Conservation (phyloP, 2,113 vertebrate genomes). For the Bos taurus region DNA sequence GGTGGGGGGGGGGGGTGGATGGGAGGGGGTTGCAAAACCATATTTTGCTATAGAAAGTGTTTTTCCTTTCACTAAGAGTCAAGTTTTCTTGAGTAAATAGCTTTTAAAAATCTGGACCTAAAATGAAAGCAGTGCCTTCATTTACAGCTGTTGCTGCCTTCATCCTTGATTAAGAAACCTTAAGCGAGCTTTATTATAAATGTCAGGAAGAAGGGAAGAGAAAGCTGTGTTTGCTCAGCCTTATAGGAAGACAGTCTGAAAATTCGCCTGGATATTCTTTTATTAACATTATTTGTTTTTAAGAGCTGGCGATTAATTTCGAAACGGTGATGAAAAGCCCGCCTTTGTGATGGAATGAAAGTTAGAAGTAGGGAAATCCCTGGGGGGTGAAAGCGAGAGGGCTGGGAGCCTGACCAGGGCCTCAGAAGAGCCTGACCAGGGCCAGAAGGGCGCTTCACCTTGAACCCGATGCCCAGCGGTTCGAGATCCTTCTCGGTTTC, state of each 20-base stretch:
- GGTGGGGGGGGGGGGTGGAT: not conserved
- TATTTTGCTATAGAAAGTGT: not conserved
- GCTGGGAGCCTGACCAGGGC: not conserved
- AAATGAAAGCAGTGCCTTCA: not conserved
- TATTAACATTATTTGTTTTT: not conserved
- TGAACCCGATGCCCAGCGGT: not conserved
- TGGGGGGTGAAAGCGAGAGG: not conserved
- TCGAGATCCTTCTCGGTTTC: fast-evolving
- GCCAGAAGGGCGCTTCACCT: not conserved
- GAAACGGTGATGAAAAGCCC: not conserved
- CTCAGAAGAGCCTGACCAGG: not conserved
- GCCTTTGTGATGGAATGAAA: not conserved
- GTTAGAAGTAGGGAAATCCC: not conserved
- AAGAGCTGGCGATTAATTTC: not conserved
- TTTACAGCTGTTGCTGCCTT: not conserved
- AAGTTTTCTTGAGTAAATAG: not conserved
- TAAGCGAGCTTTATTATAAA: not conserved
- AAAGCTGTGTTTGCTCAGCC: not conserved
- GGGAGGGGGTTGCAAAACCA: not conserved
- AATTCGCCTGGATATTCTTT: not conserved
- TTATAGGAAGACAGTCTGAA: not conserved
- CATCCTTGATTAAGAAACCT: not conserved
- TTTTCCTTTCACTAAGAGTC: not conserved
- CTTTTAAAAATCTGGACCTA: not conserved
- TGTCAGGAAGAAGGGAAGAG: not conserved